phyloP scores from a whole-genome alignment of 2,113 vertebrate genomes.

The Apistogramma diplotaenia region DNA sequence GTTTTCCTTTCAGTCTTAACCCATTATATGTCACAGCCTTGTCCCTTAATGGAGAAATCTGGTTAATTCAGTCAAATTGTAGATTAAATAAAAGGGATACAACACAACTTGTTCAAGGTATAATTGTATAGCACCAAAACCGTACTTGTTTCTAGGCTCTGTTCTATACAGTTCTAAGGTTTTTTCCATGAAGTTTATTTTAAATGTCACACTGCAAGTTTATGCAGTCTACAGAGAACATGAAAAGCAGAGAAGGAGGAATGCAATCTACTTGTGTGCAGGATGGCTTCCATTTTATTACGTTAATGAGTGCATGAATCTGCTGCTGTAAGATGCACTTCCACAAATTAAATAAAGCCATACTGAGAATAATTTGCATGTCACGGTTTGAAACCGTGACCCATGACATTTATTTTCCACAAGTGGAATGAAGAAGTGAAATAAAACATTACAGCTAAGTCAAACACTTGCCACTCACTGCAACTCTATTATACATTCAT shows the following conservation, averaged over 20 bases:
- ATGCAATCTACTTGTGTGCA: neutral
- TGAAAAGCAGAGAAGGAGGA: neutral
- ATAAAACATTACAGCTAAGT: neutral
- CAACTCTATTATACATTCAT: neutral
- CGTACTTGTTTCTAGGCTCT: neutral
- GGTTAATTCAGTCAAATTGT: too few species aligned
- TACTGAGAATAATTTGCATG: neutral
- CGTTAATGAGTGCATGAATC: conserved; percentile 25
- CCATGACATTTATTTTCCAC: neutral
- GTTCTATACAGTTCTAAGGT: neutral
- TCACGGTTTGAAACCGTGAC: conserved; percentile 1
- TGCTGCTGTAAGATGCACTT: neutral
- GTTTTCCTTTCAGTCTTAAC: too few species aligned
- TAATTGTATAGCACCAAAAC: neutral
- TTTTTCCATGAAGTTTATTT: neutral
- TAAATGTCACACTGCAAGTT: too few species aligned
- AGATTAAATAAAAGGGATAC: neutral
- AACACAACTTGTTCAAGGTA: neutral
- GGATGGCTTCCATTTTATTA: conserved; percentile 11
- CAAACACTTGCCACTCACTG: neutral
- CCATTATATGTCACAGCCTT: too few species aligned
- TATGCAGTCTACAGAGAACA: neutral
- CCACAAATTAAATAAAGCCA: conserved; percentile 20
- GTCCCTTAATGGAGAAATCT: too few species aligned
- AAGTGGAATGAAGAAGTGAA: neutral